These are phyloP conservation scores for Bombus waltoni DNA, from an alignment of 1,140 invertebrate genomes.

Conservation along the genomic window DNA sequence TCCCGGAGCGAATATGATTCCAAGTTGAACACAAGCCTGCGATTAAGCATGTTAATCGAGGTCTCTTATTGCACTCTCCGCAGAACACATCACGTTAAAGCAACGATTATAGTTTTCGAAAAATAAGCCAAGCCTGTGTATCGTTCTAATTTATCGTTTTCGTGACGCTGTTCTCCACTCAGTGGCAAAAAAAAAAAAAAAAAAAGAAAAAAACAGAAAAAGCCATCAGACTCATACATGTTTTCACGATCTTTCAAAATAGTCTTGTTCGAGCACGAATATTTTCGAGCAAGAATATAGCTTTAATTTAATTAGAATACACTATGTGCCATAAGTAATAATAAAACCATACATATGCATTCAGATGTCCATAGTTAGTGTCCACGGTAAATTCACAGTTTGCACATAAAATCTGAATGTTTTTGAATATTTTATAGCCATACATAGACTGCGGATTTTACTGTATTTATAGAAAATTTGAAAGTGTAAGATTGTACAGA, in stretches of 20 bases:
- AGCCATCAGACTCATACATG: neutral
- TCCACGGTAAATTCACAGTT: too few relatives aligned
- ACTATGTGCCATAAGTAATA: too few relatives aligned
- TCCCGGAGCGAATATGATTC: conserved; percentile 4
- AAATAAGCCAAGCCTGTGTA: neutral
- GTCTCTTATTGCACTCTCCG: neutral
- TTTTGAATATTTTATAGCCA: too few relatives aligned
- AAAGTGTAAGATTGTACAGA: too few relatives aligned
- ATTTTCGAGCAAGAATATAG: too few relatives aligned
- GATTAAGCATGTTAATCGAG: conserved; percentile 23
- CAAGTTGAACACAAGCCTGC: neutral
- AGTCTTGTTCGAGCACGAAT: neutral
- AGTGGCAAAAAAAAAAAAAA: neutral
- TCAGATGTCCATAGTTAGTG: too few relatives aligned
- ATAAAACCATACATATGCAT: too few relatives aligned
- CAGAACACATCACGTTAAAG: neutral
- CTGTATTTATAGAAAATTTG: too few relatives aligned
- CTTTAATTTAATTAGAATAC: neutral
- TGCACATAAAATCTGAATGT: too few relatives aligned
- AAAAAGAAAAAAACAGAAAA: neutral
- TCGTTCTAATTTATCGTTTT: conserved; percentile 1
- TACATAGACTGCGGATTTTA: too few relatives aligned
- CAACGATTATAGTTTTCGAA: neutral
- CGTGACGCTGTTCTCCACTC: neutral
- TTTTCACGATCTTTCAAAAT: neutral